These are phyloP conservation scores for Cossypha heuglini DNA, from an alignment of 2,797 vertebrate species.

Conservation along the genomic window DNA sequence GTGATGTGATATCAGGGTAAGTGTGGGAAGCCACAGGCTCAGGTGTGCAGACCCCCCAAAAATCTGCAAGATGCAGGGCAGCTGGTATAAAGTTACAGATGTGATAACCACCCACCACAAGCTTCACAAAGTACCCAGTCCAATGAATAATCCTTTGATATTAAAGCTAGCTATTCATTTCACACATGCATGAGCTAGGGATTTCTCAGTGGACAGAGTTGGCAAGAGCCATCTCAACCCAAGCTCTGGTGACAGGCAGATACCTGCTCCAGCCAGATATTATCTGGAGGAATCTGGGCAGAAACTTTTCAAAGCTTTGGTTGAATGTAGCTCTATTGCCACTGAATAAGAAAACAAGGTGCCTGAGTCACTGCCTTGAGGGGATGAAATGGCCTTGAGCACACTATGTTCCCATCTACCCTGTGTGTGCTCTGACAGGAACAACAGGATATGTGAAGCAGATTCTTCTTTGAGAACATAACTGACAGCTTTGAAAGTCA, in stretches of 20 bases:
- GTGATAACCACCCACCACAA: background rate
- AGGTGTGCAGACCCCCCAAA: background rate
- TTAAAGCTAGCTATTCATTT: background rate
- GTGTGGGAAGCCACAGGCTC: background rate
- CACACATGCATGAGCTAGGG: background rate
- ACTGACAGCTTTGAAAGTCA: background rate
- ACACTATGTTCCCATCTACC: background rate
- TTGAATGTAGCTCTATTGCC: background rate
- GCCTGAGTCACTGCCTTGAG: background rate
- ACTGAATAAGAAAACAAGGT: background rate
- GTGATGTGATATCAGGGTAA: accelerated
- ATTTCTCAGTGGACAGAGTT: background rate
- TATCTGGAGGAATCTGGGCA: background rate
- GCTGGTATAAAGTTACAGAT: background rate
- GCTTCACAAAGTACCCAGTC: background rate
- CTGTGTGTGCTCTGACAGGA: background rate
- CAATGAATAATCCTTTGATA: background rate
- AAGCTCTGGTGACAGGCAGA: background rate
- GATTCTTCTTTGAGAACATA: background rate
- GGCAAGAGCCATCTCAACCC: background rate
- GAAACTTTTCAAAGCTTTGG: background rate
- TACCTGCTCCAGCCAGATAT: background rate
- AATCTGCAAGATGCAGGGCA: background rate
- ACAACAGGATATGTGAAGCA: background rate
- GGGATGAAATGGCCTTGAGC: background rate